phyloP scores from a whole-genome alignment of 2,113 vertebrate genomes.

The Puma concolor region DNA sequence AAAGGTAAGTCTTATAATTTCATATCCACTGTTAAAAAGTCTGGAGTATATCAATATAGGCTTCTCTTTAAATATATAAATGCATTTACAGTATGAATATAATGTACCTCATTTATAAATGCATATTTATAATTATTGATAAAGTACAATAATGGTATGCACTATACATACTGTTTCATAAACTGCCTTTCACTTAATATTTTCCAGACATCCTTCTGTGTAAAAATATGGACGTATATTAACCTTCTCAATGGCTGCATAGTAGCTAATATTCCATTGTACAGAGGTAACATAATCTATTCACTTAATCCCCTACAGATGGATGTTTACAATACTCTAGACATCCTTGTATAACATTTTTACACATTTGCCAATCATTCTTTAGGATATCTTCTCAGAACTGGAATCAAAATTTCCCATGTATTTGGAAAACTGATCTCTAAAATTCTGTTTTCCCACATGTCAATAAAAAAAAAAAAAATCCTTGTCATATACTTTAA shows the following conservation, averaged over 20 bases:
- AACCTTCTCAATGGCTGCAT: background rate
- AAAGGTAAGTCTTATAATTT: conserved; percentile 36
- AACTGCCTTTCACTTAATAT: conserved; percentile 38
- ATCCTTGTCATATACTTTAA: background rate
- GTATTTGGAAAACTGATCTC: background rate
- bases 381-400: background rate
- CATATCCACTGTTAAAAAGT: background rate
- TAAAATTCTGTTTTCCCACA: background rate
- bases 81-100: background rate
- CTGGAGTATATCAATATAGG: background rate
- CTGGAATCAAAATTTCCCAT: background rate
- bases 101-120: background rate
- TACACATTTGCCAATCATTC: background rate
- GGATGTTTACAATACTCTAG: background rate
- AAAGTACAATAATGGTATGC: background rate
- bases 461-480: background rate
- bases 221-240: background rate
- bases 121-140: background rate
- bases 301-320: background rate
- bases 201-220: background rate
- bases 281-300: background rate
- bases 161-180: background rate
- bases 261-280: background rate
- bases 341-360: conserved; percentile 12
- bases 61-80: background rate